phyloP scores from a whole-genome alignment of 2,113 vertebrate species.

The Hoplias malabaricus region DNA sequence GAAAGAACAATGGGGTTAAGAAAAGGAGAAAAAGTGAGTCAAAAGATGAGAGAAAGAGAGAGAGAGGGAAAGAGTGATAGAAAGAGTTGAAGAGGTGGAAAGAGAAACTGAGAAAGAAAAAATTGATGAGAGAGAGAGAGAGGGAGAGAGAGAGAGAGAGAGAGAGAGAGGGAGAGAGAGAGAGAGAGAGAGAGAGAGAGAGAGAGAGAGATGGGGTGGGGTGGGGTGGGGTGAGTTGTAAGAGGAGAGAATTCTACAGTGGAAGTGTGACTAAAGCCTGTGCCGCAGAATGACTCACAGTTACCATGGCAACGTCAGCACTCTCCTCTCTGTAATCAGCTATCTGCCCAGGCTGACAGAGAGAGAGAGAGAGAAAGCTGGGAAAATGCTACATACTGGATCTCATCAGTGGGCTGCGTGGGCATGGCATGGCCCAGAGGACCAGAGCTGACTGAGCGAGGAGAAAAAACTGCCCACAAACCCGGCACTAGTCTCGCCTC shows the following conservation, averaged over 20 bases:
- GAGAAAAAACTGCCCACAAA: conserved; percentile 4
- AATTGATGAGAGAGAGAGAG: conserved; percentile 9
- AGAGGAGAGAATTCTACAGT: conserved; percentile 50
- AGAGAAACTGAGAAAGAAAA: not conserved
- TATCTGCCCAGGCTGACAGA: conserved; percentile 40
- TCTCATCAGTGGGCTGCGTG: conserved; percentile 27
- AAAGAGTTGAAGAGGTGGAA: not conserved
- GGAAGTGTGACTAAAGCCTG: conserved; percentile 65
- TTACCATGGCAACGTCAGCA: conserved; percentile 74
- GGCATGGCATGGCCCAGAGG: conserved; percentile 9
- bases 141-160: not conserved
- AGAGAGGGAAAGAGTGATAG: not conserved
- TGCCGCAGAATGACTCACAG: conserved; percentile 78
- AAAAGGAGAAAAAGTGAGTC: not conserved
- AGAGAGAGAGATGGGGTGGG: conserved; percentile 15
- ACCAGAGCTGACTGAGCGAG: not conserved
- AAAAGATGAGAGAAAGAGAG: not conserved
- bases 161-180: not conserved
- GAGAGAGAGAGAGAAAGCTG: conserved; percentile 1
- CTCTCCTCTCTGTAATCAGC: conserved; percentile 64
- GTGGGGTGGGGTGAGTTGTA: no score
- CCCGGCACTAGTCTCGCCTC: not conserved
- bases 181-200: conserved; percentile 2
- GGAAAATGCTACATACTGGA: conserved; percentile 38
- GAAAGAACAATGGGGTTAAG: not conserved